phyloP scores from a whole-genome alignment of 2,888 invertebrate species.

The Cremastinae sp. region DNA sequence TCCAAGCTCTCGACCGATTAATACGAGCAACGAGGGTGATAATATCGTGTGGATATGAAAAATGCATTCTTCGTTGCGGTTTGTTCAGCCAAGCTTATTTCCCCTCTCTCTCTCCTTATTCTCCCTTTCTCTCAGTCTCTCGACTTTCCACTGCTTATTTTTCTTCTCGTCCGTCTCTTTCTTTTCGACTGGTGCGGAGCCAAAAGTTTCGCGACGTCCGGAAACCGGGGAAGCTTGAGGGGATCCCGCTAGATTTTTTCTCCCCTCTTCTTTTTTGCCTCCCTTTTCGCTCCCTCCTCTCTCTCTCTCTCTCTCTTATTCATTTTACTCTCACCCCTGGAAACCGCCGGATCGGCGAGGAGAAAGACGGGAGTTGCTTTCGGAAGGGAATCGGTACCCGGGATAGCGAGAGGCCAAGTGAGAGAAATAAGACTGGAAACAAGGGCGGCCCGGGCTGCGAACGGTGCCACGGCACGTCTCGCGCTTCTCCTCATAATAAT shows the following conservation, averaged over 20 bases:
- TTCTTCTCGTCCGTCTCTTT: slow-evolving; percentile 22
- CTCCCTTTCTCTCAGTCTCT: slow-evolving; percentile 16
- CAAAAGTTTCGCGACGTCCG: slow-evolving; percentile 73
- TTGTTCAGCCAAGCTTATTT: slow-evolving; percentile 46
- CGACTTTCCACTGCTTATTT: slow-evolving; percentile 11
- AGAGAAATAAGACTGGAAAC: slow-evolving; percentile 18
- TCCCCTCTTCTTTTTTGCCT: neutral
- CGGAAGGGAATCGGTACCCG: slow-evolving; percentile 13
- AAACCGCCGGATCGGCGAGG: slow-evolving; percentile 51
- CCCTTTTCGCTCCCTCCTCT: neutral
- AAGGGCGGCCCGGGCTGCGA: slow-evolving; percentile 39
- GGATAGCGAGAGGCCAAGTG: slow-evolving; percentile 8
- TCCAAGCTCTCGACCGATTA: slow-evolving; percentile 67
- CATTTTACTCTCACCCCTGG: neutral
- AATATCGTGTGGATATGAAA: slow-evolving; percentile 73
- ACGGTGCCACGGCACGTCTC: slow-evolving; percentile 72
- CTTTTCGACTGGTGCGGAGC: slow-evolving; percentile 65
- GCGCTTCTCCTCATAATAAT: slow-evolving; percentile 79
- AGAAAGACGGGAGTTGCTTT: slow-evolving; percentile 28
- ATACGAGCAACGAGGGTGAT: slow-evolving; percentile 69
- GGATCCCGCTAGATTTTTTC: slow-evolving; percentile 34
- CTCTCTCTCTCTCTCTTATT: slow-evolving; percentile 8
- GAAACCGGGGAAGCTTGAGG: slow-evolving; percentile 62
- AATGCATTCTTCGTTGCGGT: slow-evolving; percentile 71
- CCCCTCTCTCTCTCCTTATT: slow-evolving; percentile 7